phyloP scores from a whole-genome alignment of 2,888 invertebrate genomes.

The Eupeodes luniger region DNA sequence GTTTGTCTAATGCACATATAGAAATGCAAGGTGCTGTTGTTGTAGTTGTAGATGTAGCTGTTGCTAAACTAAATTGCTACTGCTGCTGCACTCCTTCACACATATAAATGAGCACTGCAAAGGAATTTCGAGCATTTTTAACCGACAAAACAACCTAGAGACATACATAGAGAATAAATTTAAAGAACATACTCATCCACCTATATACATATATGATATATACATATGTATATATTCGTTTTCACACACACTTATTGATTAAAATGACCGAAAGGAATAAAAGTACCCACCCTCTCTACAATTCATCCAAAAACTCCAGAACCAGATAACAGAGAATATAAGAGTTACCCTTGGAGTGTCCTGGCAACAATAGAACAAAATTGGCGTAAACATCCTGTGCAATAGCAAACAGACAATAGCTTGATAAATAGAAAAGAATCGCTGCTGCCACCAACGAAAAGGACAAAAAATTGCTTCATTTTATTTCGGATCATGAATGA shows the following conservation, averaged over 20 bases:
- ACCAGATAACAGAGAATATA: slow-evolving; percentile 39
- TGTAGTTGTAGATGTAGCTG: slow-evolving; percentile 10
- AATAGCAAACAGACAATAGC: slow-evolving; percentile 71
- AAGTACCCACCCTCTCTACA: slow-evolving; percentile 29
- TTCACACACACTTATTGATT: slow-evolving; percentile 70
- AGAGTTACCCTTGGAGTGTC: slow-evolving; percentile 61
- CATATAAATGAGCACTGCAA: slow-evolving; percentile 20
- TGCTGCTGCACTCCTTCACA: slow-evolving; percentile 43
- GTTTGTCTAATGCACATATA: slow-evolving; percentile 68
- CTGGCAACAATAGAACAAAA: slow-evolving; percentile 72
- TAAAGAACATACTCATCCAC: slow-evolving; percentile 39
- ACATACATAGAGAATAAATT: slow-evolving; percentile 48
- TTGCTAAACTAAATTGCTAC: background rate
- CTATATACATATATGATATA: too few relatives aligned
- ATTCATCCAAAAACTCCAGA: slow-evolving; percentile 14
- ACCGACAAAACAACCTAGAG: slow-evolving; percentile 14
- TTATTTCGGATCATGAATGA: background rate
- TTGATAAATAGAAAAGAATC: slow-evolving; percentile 75
- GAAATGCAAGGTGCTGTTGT: slow-evolving; percentile 27
- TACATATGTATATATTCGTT: background rate
- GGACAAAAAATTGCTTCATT: slow-evolving; percentile 41
- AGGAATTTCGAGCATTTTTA: slow-evolving; percentile 52
- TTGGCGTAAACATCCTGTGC: slow-evolving; percentile 74
- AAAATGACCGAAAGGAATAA: slow-evolving; percentile 74
- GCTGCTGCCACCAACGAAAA: slow-evolving; percentile 45